These are phyloP conservation scores for Erebia ligea DNA, from an alignment of 2,888 invertebrate genomes.

Conservation along the genomic window DNA sequence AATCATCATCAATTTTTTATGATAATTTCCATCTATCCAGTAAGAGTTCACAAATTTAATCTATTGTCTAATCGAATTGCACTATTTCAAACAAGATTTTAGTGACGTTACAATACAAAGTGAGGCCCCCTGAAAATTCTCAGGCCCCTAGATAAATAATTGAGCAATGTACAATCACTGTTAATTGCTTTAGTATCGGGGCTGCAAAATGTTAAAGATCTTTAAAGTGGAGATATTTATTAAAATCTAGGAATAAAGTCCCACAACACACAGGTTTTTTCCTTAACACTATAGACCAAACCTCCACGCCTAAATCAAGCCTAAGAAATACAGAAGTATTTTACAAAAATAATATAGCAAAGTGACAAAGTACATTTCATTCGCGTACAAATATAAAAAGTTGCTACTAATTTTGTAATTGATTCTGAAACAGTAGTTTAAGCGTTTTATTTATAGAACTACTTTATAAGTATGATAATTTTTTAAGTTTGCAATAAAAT, in stretches of 20 bases:
- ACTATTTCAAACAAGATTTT: conserved; percentile 15
- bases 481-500: background rate
- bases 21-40: conserved; percentile 9
- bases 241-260: conserved; percentile 11
- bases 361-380: conserved; percentile 2
- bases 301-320: conserved; percentile 11
- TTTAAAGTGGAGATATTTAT: background rate
- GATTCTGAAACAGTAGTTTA: background rate
- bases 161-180: conserved; percentile 2
- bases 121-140: background rate
- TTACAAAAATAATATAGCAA: conserved; percentile 4
- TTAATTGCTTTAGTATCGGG: conserved; percentile 2
- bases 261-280: conserved; percentile 16
- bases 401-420: background rate
- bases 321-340: conserved; percentile 15
- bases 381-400: conserved; percentile 9
- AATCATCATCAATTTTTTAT: background rate
- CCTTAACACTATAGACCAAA: conserved; percentile 9
- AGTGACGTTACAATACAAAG: background rate
- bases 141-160: background rate
- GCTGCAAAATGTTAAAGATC: background rate
- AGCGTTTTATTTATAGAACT: background rate
- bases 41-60: conserved; percentile 8
- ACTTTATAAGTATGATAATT: background rate
- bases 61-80: conserved; percentile 33